Base-by-base conservation (phyloP, 1,140 invertebrate species). In the Glossosoma conforme region DNA sequence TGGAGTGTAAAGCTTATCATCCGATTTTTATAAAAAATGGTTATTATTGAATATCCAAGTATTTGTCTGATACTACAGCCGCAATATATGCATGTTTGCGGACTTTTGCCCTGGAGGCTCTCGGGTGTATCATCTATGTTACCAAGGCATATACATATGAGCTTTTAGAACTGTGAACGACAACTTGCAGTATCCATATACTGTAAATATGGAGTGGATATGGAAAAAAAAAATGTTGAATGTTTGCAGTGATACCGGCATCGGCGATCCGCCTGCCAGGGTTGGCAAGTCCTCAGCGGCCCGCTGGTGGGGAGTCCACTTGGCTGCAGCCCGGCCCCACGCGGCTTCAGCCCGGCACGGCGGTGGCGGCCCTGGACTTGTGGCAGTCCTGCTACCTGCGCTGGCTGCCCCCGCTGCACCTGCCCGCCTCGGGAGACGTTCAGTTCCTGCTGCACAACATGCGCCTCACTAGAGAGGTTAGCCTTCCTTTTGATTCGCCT, bases 371-470 rank as follows among this genome's bases (percentile, higher is more conserved):
- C 54, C 66, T 92, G 50, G 81, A 87, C 40, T 64, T 95, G n/a
- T 96, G 91, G 91, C 75, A 78, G 36, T 89, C 91, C 62, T 93
- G 89, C 70, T 96, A 93, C 70, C 85, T 89, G 58, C 82, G 91
- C 2, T 94, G 90, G 89, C 77, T 93, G 62, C 82, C 85, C 3
- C 79, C 87, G 9, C 75, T 92, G 1, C 87, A 93, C 65, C 87
- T 93, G 36, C 77, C 80, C 3, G 83, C 81, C 47, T 88, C 89
- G 33, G 89, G 89, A 15, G 57, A 53, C 54, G 62, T 67, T 53
- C 69, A 72, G 56, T 64, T 60, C 56, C 62, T 66, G 49, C 46
- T 68, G 18, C 58, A 61, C 52, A 61, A 70, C 62, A 65, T 64
- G 48, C 21, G 44, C 3, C 56, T 65, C 14, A 47, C 58, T 2